Conservation (phyloP, 30 jellyfish, hydroid and myxozoan species). For the Cassiopea andromeda region DNA sequence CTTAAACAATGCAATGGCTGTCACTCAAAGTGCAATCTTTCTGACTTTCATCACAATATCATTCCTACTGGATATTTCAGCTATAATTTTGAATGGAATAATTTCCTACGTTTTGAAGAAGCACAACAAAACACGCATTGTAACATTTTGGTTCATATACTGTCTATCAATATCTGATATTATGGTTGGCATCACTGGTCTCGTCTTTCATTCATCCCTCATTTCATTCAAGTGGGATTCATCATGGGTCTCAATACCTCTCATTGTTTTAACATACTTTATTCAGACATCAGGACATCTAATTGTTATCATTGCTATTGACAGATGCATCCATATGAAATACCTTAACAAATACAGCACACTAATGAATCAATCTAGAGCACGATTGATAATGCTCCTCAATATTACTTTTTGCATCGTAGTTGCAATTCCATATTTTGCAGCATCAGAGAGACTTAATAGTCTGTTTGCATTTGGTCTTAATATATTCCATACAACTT, state of each 20-base stretch:
- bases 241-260: not conserved
- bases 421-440: not conserved
- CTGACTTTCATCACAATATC: not conserved
- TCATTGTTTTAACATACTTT: not conserved
- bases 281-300: not conserved
- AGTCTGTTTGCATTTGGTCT: not conserved
- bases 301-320: not conserved
- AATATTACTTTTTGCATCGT: not conserved
- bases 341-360: not conserved
- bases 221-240: not conserved
- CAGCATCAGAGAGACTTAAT: not conserved
- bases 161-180: not conserved
- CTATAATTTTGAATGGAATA: not conserved
- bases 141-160: not conserved
- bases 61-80: not conserved
- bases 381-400: not conserved
- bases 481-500: not conserved
- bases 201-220: no score
- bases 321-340: slow-evolving; percentile 7
- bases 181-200: not conserved
- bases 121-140: not conserved
- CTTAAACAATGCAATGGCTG: no score
- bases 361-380: not conserved
- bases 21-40: not conserved
- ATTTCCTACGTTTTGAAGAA: slow-evolving; percentile 1